phyloP scores from a whole-genome alignment of 1,140 invertebrate genomes.

The Venturia canescens region DNA sequence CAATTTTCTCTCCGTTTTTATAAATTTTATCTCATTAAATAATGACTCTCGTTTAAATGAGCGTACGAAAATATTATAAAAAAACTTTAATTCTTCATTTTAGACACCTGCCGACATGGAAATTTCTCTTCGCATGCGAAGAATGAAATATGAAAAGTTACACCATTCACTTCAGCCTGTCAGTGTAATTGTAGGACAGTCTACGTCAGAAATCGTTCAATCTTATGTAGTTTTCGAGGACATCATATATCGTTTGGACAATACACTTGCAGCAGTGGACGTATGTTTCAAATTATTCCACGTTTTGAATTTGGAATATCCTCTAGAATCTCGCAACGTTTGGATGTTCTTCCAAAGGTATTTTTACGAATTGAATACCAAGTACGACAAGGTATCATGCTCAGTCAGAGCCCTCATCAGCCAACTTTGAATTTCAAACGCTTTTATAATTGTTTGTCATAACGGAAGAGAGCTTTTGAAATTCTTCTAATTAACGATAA shows the following conservation, averaged over 20 bases:
- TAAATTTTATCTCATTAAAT: no score
- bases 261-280: constrained; percentile 22
- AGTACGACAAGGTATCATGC: constrained; percentile 21
- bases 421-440: constrained; percentile 4
- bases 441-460: neutral
- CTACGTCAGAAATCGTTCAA: neutral
- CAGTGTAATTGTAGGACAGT: constrained; percentile 22
- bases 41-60: neutral
- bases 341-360: constrained; percentile 38
- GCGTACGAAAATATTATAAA: no score
- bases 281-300: constrained; percentile 40
- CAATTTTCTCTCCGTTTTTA: no score
- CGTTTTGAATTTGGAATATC: constrained; percentile 23
- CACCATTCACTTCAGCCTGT: constrained; percentile 21
- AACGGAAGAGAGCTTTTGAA: neutral
- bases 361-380: constrained; percentile 20
- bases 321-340: constrained; percentile 6
- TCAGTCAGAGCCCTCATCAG: constrained; percentile 26
- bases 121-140: neutral
- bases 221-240: constrained; percentile 20
- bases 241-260: neutral
- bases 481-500: no score
- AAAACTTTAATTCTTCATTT: constrained; percentile 5
- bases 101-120: constrained; percentile 19
- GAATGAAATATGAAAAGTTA: constrained; percentile 23